Evolutionary conservation across 2,797 vertebrate species (phyloP), one percentile per base, ranked within the genome.

Genomic region (Sebastes diploproa): DNA sequence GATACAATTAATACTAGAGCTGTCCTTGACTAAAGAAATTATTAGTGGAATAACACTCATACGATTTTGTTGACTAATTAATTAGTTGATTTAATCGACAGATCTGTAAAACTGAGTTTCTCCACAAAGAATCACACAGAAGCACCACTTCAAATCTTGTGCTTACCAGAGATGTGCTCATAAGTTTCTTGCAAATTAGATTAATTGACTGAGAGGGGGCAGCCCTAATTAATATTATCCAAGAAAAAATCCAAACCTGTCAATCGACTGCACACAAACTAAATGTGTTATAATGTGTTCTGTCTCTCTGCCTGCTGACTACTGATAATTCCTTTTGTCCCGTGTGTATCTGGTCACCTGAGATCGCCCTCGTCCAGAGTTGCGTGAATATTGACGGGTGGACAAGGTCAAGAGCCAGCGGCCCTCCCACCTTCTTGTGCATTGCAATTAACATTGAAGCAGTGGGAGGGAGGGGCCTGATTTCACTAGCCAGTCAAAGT

Each of bases 381-480:
- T 82, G 67, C 22, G 71, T 84, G 81, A 83, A 80, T 90, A 88
- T 86, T 87, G 91, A 92, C 50, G 52, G 27, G 76, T 86, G 85
- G 88, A 88, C 91, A 94, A 95, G 94, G 95, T 95, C 93, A 95
- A 93, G 88, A 90, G 88, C 86, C 84, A 60, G 80, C 27, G 56
- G 77, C 78, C 80, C 70, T 74, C 89, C 85, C 64, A 67, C 78
- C 80, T 87, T 89, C 61, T 68, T 54, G 74, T 92, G 87, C 91
- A 92, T 92, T 70, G 86, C 88, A 93, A 94, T 95, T 95, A 95
- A 88, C 75, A 79, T 32, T 77, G 73, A 89, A 91, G 87, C 91
- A 88, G 87, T 77, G 82, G 82, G 93, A 87, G 87, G 87, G 87
- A 69, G 75, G 83, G 62, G 83, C 83, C 88, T 91, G 84, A 93